phyloP scores from a whole-genome alignment of 1,140 invertebrate genomes.

The Pinna nobilis region DNA sequence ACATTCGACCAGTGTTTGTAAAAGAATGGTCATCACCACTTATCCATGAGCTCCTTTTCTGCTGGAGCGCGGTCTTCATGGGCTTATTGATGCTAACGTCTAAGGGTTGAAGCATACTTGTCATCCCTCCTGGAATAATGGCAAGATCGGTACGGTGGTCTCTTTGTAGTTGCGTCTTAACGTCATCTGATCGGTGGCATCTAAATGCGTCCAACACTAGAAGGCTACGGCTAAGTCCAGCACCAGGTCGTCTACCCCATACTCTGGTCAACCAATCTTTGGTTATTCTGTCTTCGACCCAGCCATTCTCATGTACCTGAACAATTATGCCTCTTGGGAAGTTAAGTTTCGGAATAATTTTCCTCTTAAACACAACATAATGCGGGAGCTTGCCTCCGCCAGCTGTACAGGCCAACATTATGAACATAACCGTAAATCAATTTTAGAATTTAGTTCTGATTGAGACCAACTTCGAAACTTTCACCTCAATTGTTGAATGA shows the following conservation, averaged over 20 bases:
- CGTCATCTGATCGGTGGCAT: neutral
- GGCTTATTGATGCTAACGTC: too few species aligned
- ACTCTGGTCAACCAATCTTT: constrained; percentile 11
- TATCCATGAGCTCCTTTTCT: too few species aligned
- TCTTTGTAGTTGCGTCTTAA: neutral
- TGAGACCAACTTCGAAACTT: too few species aligned
- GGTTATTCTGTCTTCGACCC: constrained; percentile 8
- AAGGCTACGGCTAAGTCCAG: neutral
- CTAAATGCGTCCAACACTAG: constrained; percentile 25
- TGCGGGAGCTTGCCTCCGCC: constrained; percentile 59
- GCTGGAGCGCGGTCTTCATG: too few species aligned
- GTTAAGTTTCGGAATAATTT: constrained; percentile 40
- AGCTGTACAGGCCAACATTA: constrained; percentile 52
- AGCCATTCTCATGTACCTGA: constrained; percentile 22
- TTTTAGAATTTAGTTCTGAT: too few species aligned
- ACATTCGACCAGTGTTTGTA: too few species aligned
- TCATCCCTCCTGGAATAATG: too few species aligned
- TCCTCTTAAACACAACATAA: constrained; percentile 66
- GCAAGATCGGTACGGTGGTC: too few species aligned
- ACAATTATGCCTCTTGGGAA: constrained; percentile 42
- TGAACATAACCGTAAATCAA: constrained; percentile 57
- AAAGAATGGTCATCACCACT: too few species aligned
- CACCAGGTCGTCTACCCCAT: constrained; percentile 11
- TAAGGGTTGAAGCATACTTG: too few species aligned
- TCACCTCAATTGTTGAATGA: too few species aligned